phyloP scores from a whole-genome alignment of 2,797 vertebrate species.

The Bradypodion pumilum region DNA sequence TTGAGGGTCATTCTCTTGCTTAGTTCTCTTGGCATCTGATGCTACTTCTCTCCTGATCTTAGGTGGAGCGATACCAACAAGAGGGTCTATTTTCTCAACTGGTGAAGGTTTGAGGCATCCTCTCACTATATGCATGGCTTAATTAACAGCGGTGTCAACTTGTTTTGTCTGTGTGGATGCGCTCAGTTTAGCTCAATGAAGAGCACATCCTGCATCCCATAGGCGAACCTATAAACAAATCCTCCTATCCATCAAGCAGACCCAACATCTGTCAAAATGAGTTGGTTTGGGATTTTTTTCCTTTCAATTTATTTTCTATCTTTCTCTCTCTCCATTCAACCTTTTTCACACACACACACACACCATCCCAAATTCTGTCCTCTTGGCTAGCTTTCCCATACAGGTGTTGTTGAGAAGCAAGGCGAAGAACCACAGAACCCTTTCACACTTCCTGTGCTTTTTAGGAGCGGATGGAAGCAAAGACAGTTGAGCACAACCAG shows the following conservation, averaged over 20 bases:
- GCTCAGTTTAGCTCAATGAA: slow-evolving; percentile 34
- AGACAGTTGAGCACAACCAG: not conserved
- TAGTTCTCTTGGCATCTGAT: too few species aligned
- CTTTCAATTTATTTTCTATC: too few species aligned
- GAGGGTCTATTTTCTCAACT: too few species aligned
- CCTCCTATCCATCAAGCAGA: not conserved
- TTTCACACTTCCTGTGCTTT: not conserved
- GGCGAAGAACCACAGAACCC: not conserved
- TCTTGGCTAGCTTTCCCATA: not conserved
- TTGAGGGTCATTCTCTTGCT: too few species aligned
- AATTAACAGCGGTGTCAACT: too few species aligned
- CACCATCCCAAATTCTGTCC: rapidly evolving
- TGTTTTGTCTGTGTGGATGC: too few species aligned
- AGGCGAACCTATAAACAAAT: slow-evolving; percentile 31
- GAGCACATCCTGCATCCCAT: slow-evolving; percentile 55
- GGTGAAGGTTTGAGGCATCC: too few species aligned
- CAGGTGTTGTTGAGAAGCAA: not conserved
- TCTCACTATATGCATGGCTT: too few species aligned
- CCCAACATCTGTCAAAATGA: not conserved
- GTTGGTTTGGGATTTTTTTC: rapidly evolving
- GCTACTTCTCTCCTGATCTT: too few species aligned
- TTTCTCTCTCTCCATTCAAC: not conserved
- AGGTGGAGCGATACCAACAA: too few species aligned
- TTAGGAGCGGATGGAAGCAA: too few species aligned
- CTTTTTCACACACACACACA: too few species aligned